Conservation (phyloP, 1,140 invertebrate genomes). For the Augochlora pura region DNA sequence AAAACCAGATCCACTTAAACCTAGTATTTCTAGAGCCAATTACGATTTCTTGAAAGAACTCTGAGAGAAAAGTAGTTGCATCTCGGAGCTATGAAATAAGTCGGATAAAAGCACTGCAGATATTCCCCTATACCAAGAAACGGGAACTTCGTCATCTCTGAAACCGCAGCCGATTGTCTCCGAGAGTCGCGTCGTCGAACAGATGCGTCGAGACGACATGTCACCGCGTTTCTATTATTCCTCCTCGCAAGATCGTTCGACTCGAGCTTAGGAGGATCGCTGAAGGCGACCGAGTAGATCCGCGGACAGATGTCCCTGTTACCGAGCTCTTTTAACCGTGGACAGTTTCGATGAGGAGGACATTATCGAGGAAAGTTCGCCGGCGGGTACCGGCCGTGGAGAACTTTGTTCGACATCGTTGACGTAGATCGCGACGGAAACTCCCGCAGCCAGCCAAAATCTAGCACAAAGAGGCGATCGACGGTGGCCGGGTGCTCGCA, state of each 20-base stretch:
- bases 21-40: no score
- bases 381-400: background rate
- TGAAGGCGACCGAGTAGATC: slow-evolving; percentile 16
- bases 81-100: no score
- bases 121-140: no score
- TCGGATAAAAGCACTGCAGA: no score
- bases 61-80: no score
- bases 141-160: background rate
- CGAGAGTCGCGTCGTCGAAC: slow-evolving; percentile 1
- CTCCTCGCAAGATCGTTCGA: slow-evolving; percentile 4
- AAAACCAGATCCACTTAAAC: no score
- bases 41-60: no score
- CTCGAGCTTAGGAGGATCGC: slow-evolving; percentile 22
- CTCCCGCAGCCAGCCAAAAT: background rate
- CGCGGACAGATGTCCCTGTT: slow-evolving; percentile 39
- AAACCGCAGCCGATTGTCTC: background rate
- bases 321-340: background rate
- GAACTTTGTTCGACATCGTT: background rate
- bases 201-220: slow-evolving; percentile 36
- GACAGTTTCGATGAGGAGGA: background rate
- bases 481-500: background rate
- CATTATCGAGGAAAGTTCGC: background rate
- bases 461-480: background rate
- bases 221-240: slow-evolving; percentile 39
- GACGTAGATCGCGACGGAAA: background rate